These are phyloP conservation scores for Sardinella longiceps DNA, from an alignment of 2,797 vertebrate species.

Conservation along the genomic window DNA sequence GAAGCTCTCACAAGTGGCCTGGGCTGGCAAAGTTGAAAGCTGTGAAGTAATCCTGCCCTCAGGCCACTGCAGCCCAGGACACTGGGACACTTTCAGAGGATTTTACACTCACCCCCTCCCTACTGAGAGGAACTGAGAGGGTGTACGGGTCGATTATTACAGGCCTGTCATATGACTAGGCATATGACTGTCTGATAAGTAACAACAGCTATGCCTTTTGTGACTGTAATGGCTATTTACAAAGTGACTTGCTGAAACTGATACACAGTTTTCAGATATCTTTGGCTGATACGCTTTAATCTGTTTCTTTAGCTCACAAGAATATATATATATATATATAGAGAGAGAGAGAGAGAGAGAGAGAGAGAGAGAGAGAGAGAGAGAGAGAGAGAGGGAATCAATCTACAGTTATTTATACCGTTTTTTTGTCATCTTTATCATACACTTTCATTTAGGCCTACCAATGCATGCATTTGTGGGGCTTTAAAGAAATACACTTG, in stretches of 20 bases:
- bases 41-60: conserved; percentile 44
- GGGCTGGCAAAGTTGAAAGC: conserved; percentile 40
- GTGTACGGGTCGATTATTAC: not conserved
- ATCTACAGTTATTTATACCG: not conserved
- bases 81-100: conserved; percentile 22
- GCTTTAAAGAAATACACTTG: not conserved
- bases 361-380: too few species aligned
- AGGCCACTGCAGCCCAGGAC: conserved; percentile 31
- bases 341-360: too few species aligned
- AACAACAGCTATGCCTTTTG: not conserved
- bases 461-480: not conserved
- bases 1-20: conserved; percentile 31
- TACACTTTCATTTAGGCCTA: not conserved
- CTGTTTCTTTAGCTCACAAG: not conserved
- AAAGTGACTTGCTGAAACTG: not conserved
- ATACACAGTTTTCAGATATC: conserved; percentile 18
- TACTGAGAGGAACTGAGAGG: not conserved
- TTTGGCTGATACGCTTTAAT: not conserved
- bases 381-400: too few species aligned
- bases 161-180: conserved; percentile 9
- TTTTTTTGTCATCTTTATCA: not conserved
- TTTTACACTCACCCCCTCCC: not conserved
- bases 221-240: not conserved
- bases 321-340: not conserved
- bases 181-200: not conserved